Conservation (phyloP, 2,797 vertebrate genomes). For the Helarctos malayanus region DNA sequence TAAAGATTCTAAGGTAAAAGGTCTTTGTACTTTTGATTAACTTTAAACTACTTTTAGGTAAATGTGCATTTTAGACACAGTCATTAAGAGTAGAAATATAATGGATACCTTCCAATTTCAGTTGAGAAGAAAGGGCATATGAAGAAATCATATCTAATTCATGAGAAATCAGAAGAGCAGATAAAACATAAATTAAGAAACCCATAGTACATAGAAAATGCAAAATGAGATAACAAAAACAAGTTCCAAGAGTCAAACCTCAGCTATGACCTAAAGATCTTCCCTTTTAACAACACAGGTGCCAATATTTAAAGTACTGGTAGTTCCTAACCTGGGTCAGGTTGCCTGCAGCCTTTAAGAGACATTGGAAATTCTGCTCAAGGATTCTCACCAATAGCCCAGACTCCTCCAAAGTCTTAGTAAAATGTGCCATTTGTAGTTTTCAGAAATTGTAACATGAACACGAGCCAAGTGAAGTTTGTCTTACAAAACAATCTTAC, state of each 20-base stretch:
- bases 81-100: background rate
- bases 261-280: background rate
- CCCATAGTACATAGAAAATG: background rate
- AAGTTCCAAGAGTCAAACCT: background rate
- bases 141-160: background rate
- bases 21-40: background rate
- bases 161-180: background rate
- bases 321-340: background rate
- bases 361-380: background rate
- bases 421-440: background rate
- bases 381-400: background rate
- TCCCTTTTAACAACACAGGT: background rate
- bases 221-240: conserved; percentile 4
- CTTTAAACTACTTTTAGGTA: background rate
- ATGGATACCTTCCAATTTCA: background rate
- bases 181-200: background rate
- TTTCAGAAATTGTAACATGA: background rate
- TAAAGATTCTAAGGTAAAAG: background rate
- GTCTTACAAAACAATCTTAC: background rate
- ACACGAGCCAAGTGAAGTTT: background rate
- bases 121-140: background rate
- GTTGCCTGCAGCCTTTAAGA: background rate
- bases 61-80: background rate
- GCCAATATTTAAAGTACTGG: background rate
- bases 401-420: background rate